Evolutionary conservation across 2,797 vertebrate genomes (phyloP).

Genomic region (Galago senegalensis): DNA sequence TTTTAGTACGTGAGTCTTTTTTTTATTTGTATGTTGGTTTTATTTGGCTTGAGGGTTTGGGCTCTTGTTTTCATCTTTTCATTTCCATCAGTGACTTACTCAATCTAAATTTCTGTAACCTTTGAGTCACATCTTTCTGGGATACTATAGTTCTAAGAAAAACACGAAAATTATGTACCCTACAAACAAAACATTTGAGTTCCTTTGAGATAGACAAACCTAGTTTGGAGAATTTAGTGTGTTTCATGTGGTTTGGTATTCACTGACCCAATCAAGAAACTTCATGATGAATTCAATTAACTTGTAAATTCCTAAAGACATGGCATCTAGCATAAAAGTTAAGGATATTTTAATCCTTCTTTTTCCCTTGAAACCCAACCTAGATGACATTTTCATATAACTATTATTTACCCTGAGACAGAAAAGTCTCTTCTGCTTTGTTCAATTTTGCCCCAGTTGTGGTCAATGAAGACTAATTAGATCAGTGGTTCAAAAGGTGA

Average conservation of each 20-base stretch:
- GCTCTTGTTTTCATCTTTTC: slow-evolving; percentile 36
- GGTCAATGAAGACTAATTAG: background rate
- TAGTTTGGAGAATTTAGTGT: slow-evolving; percentile 52
- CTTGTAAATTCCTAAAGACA: background rate
- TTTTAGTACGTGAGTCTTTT: background rate
- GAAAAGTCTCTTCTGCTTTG: background rate
- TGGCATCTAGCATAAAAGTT: background rate
- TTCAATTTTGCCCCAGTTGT: background rate
- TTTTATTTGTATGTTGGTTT: background rate
- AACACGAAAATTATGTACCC: slow-evolving; percentile 43
- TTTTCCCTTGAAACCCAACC: slow-evolving; percentile 1
- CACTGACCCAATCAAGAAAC: slow-evolving; percentile 5
- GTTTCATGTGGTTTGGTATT: slow-evolving; percentile 22
- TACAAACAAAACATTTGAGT: slow-evolving; percentile 6
- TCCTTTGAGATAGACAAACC: background rate
- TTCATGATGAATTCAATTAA: slow-evolving; percentile 11
- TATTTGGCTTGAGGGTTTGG: slow-evolving; percentile 28
- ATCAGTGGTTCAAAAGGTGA: slow-evolving; percentile 42
- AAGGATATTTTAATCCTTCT: background rate
- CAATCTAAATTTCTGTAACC: slow-evolving; percentile 44
- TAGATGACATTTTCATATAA: slow-evolving; percentile 17
- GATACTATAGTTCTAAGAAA: background rate
- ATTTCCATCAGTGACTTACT: slow-evolving; percentile 42
- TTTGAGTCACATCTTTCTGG: slow-evolving; percentile 61
- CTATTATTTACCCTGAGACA: background rate